Percentiles rank a stretch among this genome's conserved stretches.
Conservation (phyloP, 2,113 vertebrate species). For the Galeopterus variegatus region DNA sequence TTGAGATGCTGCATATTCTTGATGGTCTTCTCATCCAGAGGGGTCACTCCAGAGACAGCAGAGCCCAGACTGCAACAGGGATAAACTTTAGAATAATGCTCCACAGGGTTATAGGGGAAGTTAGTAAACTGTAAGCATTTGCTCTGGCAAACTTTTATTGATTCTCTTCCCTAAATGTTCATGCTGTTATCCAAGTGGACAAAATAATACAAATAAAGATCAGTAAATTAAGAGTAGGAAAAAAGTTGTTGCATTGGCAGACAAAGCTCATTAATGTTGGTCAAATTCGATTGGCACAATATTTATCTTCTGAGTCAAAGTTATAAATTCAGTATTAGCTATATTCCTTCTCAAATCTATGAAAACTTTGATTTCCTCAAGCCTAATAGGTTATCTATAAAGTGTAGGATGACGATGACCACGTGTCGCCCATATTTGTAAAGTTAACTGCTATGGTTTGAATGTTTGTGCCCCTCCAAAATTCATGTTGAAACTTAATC, state of each 20-base stretch:
- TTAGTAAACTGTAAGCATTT: conserved; percentile 8
- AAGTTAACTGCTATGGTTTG: neutral
- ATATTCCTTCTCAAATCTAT: neutral
- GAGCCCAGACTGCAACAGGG: neutral
- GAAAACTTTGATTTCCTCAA: neutral
- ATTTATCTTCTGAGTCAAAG: neutral
- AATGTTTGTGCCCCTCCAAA: neutral
- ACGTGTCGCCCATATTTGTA: neutral
- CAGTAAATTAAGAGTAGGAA: neutral
- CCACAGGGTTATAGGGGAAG: neutral
- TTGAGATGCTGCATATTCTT: conserved; percentile 71
- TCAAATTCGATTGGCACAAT: neutral
- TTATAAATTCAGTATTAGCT: neutral
- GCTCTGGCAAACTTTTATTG: neutral
- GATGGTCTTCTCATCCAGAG: conserved; percentile 7
- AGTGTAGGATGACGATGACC: neutral
- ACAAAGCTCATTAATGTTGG: neutral
- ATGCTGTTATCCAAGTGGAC: neutral
- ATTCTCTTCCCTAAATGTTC: neutral
- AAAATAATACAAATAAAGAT: neutral
- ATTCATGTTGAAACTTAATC: neutral
- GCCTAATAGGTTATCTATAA: neutral
- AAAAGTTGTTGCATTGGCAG: neutral
- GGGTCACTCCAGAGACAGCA: conserved; percentile 46
- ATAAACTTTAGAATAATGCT: conserved; percentile 33